Base-by-base conservation (phyloP, 2,888 invertebrate species). In the Cheilosia vernalis region DNA sequence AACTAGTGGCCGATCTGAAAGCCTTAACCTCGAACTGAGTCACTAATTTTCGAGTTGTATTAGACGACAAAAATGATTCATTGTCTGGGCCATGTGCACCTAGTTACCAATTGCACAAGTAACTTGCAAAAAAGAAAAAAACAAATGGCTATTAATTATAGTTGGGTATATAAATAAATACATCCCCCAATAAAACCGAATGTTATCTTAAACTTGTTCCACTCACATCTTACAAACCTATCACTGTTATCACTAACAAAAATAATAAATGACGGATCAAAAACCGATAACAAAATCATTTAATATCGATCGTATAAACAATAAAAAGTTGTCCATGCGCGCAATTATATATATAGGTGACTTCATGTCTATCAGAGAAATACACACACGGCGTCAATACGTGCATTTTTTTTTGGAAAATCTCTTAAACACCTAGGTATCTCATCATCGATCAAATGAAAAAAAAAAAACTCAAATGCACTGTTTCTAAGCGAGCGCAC, bases 371-470 rank as follows among this genome's bases (percentile, higher is more conserved):
- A n/a, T 30, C 17, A 33, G 47, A 49, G 66, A 33, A 51, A 67
- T 78, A 73, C 72, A 72, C 78, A 70, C 55, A 27, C 66, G 55
- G 40, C 66, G 24, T 61, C 61, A 27, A 15, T 24, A 24, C 44
- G 27, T 19, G 19, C 37, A 37, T 37, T 15, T 13, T 37, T 15
- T 13, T 66, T 56, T 42, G 37, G 19, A 58, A 58, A 47, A 19
- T 70, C 63, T 78, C 61, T 7, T 58, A 66, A 73, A 72, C n/a
- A n/a, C n/a, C n/a, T n/a, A n/a, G n/a, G n/a, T 77, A 70, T 72
- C 72, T 21, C 44, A 37, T 44, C 66, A 56, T 74, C 55, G 53
- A 61, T 67, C 73, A 73, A 56, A 66, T 19, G 30, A 42, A 69
- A 61, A 21, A 69, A 61, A 21, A 30, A 21, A 30, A 5, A 70